Evolutionary conservation across 2,797 vertebrate genomes (phyloP).

Genomic region (Oryzias sinensis): DNA sequence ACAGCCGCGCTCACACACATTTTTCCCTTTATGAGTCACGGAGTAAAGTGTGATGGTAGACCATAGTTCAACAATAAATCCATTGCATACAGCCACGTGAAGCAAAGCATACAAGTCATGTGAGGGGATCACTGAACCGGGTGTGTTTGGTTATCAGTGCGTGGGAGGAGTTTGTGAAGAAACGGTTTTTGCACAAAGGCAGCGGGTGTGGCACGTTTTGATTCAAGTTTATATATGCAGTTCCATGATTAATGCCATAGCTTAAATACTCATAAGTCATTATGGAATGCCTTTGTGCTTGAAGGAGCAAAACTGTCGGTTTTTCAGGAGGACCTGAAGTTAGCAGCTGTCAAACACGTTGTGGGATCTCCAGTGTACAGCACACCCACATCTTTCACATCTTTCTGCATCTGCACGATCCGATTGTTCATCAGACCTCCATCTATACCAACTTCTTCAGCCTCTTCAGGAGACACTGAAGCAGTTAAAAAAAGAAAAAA

Average conservation of each 20-base stretch:
- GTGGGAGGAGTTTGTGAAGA: constrained; percentile 24
- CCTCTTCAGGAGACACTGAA: no score
- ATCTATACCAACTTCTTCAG: no score
- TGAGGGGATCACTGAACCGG: constrained; percentile 4
- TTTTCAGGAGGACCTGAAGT: no score
- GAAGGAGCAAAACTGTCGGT: no score
- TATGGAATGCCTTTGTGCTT: not conserved
- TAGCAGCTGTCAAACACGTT: no score
- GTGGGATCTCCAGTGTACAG: no score
- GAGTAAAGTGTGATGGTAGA: constrained; percentile 29
- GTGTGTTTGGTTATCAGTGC: constrained; percentile 35
- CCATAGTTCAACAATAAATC: constrained; percentile 10
- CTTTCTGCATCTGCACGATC: no score
- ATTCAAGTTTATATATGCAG: constrained; percentile 7
- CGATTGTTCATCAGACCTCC: no score
- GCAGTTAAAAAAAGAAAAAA: no score
- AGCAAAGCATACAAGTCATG: constrained; percentile 11
- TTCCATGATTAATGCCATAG: constrained; percentile 3
- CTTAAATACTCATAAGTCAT: not conserved
- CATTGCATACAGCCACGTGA: constrained; percentile 4
- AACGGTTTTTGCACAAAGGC: constrained; percentile 1
- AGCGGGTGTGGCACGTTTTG: constrained; percentile 30
- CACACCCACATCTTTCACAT: no score
- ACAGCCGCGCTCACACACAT: not conserved
- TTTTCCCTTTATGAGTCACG: constrained; percentile 45